Evolutionary conservation across 2,113 vertebrate species (phyloP).

Genomic region (Oophaga pumilio): DNA sequence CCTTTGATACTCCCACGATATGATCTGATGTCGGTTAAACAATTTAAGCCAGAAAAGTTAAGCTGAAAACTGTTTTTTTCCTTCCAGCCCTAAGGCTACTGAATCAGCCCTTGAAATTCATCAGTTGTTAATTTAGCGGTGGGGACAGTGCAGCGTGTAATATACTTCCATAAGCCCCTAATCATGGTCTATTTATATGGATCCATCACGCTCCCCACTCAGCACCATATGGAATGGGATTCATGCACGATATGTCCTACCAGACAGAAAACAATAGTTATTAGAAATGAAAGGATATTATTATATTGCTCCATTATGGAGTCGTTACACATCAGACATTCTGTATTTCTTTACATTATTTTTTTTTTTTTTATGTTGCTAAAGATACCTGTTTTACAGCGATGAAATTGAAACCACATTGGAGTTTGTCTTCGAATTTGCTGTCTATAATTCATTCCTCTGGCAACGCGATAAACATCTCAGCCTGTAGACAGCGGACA

Average conservation of each 20-base stretch:
- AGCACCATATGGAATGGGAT: constrained; percentile 30
- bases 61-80: constrained; percentile 7
- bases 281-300: constrained; percentile 22
- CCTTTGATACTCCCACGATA: background rate
- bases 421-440: constrained; percentile 2
- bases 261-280: constrained; percentile 37
- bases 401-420: constrained; percentile 40
- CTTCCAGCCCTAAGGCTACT: constrained; percentile 15
- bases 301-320: constrained; percentile 37
- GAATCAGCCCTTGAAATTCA: constrained; percentile 1
- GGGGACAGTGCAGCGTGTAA: constrained; percentile 13
- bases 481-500: constrained; percentile 26
- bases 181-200: constrained; percentile 21
- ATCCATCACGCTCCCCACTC: background rate
- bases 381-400: constrained; percentile 44
- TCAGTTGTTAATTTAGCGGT: constrained; percentile 21
- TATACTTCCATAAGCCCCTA: constrained; percentile 24
- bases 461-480: constrained; percentile 41
- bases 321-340: constrained; percentile 37
- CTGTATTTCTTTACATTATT: constrained; percentile 18
- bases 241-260: background rate
- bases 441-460: constrained; percentile 7
- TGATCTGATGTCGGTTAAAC: background rate
- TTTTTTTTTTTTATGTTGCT: background rate
- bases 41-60: constrained; percentile 21